These are phyloP conservation scores for Microdon myrmicae DNA, from an alignment of 2,888 invertebrate genomes.

Conservation along the genomic window DNA sequence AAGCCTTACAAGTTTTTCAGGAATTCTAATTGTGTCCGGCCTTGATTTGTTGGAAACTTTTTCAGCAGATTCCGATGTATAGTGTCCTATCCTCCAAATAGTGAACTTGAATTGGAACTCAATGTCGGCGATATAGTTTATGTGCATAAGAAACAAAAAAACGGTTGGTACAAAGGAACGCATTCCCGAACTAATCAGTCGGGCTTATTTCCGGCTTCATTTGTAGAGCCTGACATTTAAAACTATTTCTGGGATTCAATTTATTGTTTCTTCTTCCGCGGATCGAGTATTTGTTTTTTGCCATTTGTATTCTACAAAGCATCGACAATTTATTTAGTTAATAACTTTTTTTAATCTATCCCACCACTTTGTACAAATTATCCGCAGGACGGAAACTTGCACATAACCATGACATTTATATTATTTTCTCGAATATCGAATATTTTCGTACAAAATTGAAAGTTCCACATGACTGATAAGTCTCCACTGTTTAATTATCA, in stretches of 20 bases:
- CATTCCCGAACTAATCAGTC: slow-evolving; percentile 89
- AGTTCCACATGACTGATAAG: too few relatives aligned
- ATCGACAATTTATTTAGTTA: too few relatives aligned
- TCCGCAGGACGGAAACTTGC: too few relatives aligned
- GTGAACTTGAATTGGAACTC: slow-evolving; percentile 90
- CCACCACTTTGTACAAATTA: too few relatives aligned
- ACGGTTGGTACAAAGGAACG: slow-evolving; percentile 96
- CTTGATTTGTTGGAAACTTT: slow-evolving; percentile 22
- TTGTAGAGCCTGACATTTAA: slow-evolving; percentile 77
- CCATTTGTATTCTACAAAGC: too few relatives aligned
- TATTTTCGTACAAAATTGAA: too few relatives aligned
- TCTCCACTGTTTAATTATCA: too few relatives aligned
- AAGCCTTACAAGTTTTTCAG: slow-evolving; percentile 20
- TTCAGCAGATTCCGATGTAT: slow-evolving; percentile 83
- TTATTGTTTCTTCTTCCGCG: too few relatives aligned
- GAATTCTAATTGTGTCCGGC: slow-evolving; percentile 16
- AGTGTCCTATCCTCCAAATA: slow-evolving; percentile 94
- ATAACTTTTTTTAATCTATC: too few relatives aligned
- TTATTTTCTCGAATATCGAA: too few relatives aligned
- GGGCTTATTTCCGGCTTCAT: slow-evolving; percentile 94
- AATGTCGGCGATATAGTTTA: slow-evolving; percentile 91
- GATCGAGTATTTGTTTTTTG: too few relatives aligned
- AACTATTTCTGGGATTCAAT: slow-evolving; percentile 9
- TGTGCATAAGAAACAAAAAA: slow-evolving; percentile 90
- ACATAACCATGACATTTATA: too few relatives aligned